These are phyloP conservation scores for Proisotoma minuta DNA, from an alignment of 2,888 invertebrate species.

Conservation along the genomic window DNA sequence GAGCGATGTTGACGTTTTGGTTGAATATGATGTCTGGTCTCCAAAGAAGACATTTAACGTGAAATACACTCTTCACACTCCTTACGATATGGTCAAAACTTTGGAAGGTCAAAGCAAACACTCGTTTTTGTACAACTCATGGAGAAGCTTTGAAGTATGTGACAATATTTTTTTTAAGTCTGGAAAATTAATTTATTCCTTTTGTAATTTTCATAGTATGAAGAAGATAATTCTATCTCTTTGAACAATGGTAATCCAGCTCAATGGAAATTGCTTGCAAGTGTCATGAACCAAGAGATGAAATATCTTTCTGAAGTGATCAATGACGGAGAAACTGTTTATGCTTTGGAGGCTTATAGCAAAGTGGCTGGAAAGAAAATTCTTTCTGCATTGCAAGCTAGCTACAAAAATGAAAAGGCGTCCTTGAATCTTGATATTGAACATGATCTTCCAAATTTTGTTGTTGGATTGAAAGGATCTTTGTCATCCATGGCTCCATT, in stretches of 20 bases:
- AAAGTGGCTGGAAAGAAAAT: slow-evolving; percentile 23
- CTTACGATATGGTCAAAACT: slow-evolving; percentile 25
- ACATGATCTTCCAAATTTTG: slow-evolving; percentile 31
- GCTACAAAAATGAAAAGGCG: slow-evolving; percentile 26
- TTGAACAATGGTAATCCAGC: slow-evolving; percentile 34
- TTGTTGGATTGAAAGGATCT: slow-evolving; percentile 27
- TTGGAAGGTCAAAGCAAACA: slow-evolving; percentile 27
- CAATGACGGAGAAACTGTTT: slow-evolving; percentile 25
- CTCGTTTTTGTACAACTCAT: slow-evolving; percentile 30
- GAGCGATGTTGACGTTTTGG: slow-evolving; percentile 31
- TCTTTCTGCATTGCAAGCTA: slow-evolving; percentile 20
- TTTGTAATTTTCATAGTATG: slow-evolving; percentile 14
- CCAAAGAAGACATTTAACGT: slow-evolving; percentile 39
- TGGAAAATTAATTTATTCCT: background rate
- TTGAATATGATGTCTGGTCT: slow-evolving; percentile 36
- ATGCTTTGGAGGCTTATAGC: slow-evolving; percentile 30
- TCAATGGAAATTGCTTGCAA: slow-evolving; percentile 25
- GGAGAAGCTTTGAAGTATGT: slow-evolving; percentile 36
- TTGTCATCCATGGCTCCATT: slow-evolving; percentile 18
- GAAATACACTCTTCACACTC: slow-evolving; percentile 38
- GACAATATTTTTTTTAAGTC: background rate
- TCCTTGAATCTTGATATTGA: slow-evolving; percentile 39
- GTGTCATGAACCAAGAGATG: slow-evolving; percentile 38
- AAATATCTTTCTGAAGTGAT: slow-evolving; percentile 28
- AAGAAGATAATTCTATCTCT: slow-evolving; percentile 26